A percentile compares a stretch with the other conserved stretches of the same genome.
phyloP scores from a whole-genome alignment of 2,113 vertebrate species.

The Hyperopisus bebe region DNA sequence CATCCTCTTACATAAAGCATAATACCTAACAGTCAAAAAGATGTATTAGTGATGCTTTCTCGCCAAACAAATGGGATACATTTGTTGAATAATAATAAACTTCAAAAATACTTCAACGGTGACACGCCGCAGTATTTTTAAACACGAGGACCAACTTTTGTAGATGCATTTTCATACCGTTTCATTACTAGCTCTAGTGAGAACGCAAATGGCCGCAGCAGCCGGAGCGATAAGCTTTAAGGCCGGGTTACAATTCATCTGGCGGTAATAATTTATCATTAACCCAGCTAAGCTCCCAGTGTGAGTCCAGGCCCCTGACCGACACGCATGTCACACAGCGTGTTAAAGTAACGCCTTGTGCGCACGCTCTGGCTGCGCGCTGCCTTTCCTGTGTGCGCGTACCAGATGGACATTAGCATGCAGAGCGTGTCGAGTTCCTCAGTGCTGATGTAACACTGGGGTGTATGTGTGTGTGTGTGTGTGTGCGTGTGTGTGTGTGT shows the following conservation, averaged over 20 bases:
- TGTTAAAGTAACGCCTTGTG: not conserved
- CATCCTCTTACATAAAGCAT: not conserved
- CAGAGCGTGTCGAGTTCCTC: not conserved
- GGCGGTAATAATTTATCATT: slow-evolving; percentile 48
- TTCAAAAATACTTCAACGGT: slow-evolving; percentile 36
- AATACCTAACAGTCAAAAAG: not conserved
- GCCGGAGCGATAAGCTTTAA: slow-evolving; percentile 52
- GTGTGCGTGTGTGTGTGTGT: not conserved
- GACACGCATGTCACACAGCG: not conserved
- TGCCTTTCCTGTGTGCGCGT: not conserved
- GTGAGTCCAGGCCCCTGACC: not conserved
- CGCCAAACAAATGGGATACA: not conserved
- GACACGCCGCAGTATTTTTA: slow-evolving; percentile 39
- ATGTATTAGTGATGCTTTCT: not conserved
- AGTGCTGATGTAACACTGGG: not conserved
- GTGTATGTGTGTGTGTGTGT: not conserved
- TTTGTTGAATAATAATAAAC: slow-evolving; percentile 36
- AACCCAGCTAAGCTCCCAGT: not conserved
- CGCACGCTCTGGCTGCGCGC: not conserved
- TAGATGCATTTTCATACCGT: slow-evolving; percentile 50
- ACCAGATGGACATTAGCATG: slow-evolving; percentile 5
- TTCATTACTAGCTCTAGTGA: slow-evolving; percentile 29
- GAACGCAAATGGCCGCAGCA: slow-evolving; percentile 40
- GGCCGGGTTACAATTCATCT: slow-evolving; percentile 36
- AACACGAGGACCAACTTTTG: slow-evolving; percentile 48